These are phyloP conservation scores for Drosophila parabipectinata DNA, from an alignment of 1,140 invertebrate genomes.

Conservation along the genomic window DNA sequence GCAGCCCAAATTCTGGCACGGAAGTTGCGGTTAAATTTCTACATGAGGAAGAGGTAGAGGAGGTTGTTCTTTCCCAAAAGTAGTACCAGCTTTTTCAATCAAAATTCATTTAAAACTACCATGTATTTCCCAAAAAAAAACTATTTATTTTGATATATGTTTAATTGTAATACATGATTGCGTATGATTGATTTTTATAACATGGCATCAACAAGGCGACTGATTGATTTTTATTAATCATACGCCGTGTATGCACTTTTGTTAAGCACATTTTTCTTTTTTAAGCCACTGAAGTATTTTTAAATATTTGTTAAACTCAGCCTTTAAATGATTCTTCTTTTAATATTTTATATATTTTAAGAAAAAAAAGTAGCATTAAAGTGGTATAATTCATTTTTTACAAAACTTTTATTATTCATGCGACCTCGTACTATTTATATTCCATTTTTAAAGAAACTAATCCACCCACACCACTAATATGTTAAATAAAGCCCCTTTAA, in stretches of 20 bases:
- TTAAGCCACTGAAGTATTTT: not conserved
- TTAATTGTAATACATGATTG: not conserved
- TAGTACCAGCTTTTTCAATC: too few relatives aligned
- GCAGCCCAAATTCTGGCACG: conserved; percentile 22
- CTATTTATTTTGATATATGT: not conserved
- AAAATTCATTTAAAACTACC: too few relatives aligned
- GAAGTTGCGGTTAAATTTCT: conserved; percentile 6
- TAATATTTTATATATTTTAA: too few relatives aligned
- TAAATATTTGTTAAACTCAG: not conserved
- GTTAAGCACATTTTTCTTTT: not conserved
- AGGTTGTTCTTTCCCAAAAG: not conserved
- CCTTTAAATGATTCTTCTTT: too few relatives aligned
- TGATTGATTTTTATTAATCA: not conserved
- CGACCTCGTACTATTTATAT: too few relatives aligned
- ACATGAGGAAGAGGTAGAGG: not conserved
- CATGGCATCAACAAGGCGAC: not conserved
- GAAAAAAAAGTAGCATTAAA: too few relatives aligned
- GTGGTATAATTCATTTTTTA: too few relatives aligned
- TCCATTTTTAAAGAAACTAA: not conserved
- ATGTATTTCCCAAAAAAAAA: too few relatives aligned
- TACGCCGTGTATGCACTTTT: not conserved
- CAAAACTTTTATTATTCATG: too few relatives aligned
- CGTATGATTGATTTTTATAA: not conserved
- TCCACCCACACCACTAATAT: too few relatives aligned
- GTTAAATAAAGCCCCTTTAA: not conserved